A percentile compares a stretch with the other conserved stretches of the same genome.
phyloP scores from a whole-genome alignment of 2,797 vertebrate genomes.

The Poliocrania exsul region DNA sequence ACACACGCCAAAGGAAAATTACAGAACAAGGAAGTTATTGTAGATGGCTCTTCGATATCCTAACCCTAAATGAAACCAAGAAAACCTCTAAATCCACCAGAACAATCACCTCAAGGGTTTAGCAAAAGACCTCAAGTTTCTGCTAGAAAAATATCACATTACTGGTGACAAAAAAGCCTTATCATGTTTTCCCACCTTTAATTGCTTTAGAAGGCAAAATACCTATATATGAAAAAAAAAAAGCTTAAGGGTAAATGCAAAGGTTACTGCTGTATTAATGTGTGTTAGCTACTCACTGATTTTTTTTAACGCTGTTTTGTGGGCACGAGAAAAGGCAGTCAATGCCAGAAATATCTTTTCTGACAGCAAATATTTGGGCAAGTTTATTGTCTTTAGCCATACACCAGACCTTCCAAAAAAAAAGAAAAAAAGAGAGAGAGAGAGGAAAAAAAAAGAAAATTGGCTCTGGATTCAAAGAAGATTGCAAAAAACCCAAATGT shows the following conservation, averaged over 20 bases:
- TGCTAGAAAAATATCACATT: constrained; percentile 35
- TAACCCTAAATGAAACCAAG: constrained; percentile 20
- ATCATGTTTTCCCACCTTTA: not conserved
- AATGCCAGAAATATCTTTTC: not conserved
- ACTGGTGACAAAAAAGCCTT: constrained; percentile 7
- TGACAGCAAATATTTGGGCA: not conserved
- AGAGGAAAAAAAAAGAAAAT: not conserved
- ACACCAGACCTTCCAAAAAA: accelerated
- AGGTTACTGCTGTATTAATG: not conserved
- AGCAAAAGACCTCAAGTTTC: constrained; percentile 1
- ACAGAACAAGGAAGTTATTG: constrained; percentile 68
- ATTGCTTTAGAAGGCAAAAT: not conserved
- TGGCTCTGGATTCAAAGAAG: not conserved
- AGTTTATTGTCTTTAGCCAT: not conserved
- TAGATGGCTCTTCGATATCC: constrained; percentile 23
- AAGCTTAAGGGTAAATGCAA: not conserved
- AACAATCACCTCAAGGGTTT: not conserved
- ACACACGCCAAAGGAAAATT: constrained; percentile 53
- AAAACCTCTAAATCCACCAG: constrained; percentile 39
- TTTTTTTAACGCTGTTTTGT: not conserved
- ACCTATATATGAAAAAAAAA: not conserved
- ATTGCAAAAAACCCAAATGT: not conserved
- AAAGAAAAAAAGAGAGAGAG: not conserved
- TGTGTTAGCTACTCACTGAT: not conserved
- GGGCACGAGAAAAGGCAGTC: not conserved